phyloP scores from a whole-genome alignment of 2,888 invertebrate species.

The Aleiodes alternator region DNA sequence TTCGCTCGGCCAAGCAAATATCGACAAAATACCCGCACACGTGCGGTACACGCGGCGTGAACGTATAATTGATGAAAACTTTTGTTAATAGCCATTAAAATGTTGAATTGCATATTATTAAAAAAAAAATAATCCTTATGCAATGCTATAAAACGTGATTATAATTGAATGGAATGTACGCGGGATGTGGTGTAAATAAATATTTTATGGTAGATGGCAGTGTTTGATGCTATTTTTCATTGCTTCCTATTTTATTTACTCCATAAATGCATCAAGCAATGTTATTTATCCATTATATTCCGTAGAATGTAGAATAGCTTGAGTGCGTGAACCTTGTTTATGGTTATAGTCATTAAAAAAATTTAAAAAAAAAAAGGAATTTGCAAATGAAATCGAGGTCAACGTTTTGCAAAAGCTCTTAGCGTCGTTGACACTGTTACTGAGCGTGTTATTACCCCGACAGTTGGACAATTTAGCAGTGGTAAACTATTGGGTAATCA shows the following conservation, averaged over 20 bases:
- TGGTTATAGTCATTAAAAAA: constrained; percentile 11
- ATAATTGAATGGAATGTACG: constrained; percentile 17
- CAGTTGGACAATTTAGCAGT: constrained; percentile 19
- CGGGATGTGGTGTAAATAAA: constrained; percentile 11
- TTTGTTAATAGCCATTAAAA: constrained; percentile 12
- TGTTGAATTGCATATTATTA: not conserved
- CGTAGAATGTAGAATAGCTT: constrained; percentile 13
- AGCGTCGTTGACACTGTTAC: constrained; percentile 10
- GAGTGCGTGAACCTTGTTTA: not conserved
- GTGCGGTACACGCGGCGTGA: constrained; percentile 12
- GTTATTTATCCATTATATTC: constrained; percentile 16
- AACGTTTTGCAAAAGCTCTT: constrained; percentile 2
- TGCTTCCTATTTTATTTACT: not conserved
- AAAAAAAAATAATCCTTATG: no score
- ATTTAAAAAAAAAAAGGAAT: no score
- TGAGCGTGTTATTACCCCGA: constrained; percentile 5
- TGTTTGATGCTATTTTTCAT: constrained; percentile 23
- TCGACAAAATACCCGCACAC: constrained; percentile 7
- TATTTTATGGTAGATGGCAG: constrained; percentile 29
- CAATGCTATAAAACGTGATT: constrained; percentile 2
- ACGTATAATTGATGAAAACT: constrained; percentile 4
- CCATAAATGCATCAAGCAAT: constrained; percentile 27
- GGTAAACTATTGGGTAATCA: constrained; percentile 18
- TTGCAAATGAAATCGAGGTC: constrained; percentile 9
- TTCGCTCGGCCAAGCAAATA: constrained; percentile 13